phyloP scores from a whole-genome alignment of 2,888 invertebrate species.

The Epicampocera succincta region DNA sequence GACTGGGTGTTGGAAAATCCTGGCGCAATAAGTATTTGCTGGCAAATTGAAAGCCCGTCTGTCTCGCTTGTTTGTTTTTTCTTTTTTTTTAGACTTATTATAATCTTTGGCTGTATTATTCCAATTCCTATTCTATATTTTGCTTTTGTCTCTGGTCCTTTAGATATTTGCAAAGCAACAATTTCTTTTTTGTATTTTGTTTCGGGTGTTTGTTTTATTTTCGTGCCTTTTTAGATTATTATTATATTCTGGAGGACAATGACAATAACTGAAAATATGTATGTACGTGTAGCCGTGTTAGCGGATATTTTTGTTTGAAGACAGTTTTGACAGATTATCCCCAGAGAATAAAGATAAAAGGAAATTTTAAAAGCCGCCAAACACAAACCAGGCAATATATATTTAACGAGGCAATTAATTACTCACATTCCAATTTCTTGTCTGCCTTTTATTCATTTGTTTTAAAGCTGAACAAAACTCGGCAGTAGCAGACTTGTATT shows the following conservation, averaged over 20 bases:
- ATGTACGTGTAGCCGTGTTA: too few species aligned
- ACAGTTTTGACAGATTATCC: slow-evolving; percentile 51
- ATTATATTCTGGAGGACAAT: slow-evolving; percentile 27
- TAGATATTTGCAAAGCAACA: neutral
- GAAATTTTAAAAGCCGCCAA: slow-evolving; percentile 19
- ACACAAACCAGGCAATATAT: neutral
- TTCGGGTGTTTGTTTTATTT: slow-evolving; percentile 8
- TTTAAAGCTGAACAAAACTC: too few species aligned
- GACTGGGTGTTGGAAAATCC: neutral
- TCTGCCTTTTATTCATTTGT: too few species aligned
- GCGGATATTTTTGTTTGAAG: slow-evolving; percentile 14
- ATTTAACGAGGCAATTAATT: too few species aligned
- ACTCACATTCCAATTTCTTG: too few species aligned
- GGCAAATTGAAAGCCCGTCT: neutral
- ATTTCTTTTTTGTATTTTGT: slow-evolving; percentile 11
- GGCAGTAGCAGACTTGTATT: too few species aligned
- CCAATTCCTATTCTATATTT: neutral
- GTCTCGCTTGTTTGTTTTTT: neutral
- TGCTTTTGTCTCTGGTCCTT: neutral
- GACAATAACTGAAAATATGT: neutral
- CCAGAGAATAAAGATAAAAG: slow-evolving; percentile 19
- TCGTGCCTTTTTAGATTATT: neutral
- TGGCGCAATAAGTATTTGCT: neutral
- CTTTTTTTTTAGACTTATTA: neutral
- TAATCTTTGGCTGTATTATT: too few species aligned